A percentile compares a stretch with the other conserved stretches of the same genome.
phyloP scores from a whole-genome alignment of 1,140 invertebrate species.

The Aphis craccivora region DNA sequence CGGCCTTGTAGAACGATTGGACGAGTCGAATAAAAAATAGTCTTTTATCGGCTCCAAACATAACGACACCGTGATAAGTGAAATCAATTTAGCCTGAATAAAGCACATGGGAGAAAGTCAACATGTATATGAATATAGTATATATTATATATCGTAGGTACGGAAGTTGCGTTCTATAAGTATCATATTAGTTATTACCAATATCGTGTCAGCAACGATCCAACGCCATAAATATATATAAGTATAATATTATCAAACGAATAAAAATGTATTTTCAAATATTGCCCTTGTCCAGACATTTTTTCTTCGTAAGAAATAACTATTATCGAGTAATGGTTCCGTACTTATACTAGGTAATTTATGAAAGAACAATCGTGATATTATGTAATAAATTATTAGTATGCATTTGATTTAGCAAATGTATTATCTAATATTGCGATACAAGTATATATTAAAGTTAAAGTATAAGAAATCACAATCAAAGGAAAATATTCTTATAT shows the following conservation, averaged over 20 bases:
- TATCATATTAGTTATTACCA: not conserved
- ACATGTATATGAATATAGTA: not conserved
- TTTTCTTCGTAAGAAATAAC: not conserved
- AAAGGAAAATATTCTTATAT: not conserved
- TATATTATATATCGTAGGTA: not conserved
- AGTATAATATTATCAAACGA: not conserved
- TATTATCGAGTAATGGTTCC: not conserved
- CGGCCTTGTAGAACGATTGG: slow-evolving; percentile 24
- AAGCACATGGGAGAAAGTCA: slow-evolving; percentile 22
- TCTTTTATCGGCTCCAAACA: slow-evolving; percentile 21
- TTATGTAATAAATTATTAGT: not conserved
- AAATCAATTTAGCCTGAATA: slow-evolving; percentile 24
- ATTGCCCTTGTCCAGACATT: not conserved
- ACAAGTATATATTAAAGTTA: not conserved
- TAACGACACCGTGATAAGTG: not conserved
- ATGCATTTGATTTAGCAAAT: not conserved
- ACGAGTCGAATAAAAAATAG: not conserved
- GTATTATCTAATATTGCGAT: not conserved
- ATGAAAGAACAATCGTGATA: slow-evolving; percentile 16
- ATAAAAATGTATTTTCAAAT: not conserved
- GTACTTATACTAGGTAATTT: not conserved
- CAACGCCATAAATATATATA: not conserved
- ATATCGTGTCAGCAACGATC: not conserved
- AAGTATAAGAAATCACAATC: not conserved
- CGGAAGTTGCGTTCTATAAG: not conserved